Percentiles rank a stretch among this genome's conserved stretches.
phyloP scores from a whole-genome alignment of 2,113 vertebrate genomes.

The Mirza zaza region DNA sequence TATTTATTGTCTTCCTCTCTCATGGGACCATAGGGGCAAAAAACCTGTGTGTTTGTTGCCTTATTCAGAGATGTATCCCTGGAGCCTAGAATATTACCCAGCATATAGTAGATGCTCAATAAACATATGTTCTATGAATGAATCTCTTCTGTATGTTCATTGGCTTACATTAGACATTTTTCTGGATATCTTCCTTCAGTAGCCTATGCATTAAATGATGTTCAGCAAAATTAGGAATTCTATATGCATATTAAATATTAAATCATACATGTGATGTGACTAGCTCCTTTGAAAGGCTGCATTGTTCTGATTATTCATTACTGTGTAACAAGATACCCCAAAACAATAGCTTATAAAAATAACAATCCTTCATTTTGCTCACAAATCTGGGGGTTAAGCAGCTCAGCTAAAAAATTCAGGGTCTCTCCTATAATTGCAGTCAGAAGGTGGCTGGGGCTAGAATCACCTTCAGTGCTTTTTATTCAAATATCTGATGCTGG shows the following conservation, averaged over 20 bases:
- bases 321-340: neutral
- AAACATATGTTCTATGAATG: neutral
- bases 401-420: neutral
- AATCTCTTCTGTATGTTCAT: neutral
- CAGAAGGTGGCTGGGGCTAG: neutral
- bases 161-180: neutral
- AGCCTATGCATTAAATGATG: neutral
- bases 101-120: neutral
- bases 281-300: neutral
- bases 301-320: neutral
- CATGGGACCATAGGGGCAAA: neutral
- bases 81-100: neutral
- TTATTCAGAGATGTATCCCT: neutral
- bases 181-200: neutral
- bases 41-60: neutral
- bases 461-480: neutral
- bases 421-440: neutral
- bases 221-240: neutral
- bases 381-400: neutral
- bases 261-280: neutral
- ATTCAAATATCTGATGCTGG: neutral
- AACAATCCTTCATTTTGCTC: neutral
- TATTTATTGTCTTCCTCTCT: neutral
- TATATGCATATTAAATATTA: neutral
- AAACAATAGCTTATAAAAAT: neutral